A percentile compares a stretch with the other conserved stretches of the same genome.
Conservation (phyloP, 1,140 invertebrate genomes). For the Halesus radiatus region DNA sequence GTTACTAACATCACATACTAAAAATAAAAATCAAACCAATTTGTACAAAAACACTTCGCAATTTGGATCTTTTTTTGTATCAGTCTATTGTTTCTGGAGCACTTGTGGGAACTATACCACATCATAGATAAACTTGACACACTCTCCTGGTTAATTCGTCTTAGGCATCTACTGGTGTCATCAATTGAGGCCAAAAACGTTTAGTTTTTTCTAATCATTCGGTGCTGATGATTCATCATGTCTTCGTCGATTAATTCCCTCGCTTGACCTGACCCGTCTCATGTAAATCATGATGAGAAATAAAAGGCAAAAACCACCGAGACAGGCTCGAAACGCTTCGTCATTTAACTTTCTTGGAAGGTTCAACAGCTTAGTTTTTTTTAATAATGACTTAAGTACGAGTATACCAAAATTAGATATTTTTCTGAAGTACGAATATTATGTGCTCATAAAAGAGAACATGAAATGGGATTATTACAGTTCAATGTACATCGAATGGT, state of each 20-base stretch:
- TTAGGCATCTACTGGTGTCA: background rate
- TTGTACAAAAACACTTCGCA: too few species aligned
- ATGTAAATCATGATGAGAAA: conserved; percentile 21
- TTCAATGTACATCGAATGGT: too few species aligned
- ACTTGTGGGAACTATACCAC: too few species aligned
- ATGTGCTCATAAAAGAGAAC: too few species aligned
- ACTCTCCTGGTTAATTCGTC: background rate
- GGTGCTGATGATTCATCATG: background rate
- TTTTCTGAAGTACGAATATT: too few species aligned
- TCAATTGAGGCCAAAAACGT: background rate
- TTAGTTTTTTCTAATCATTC: background rate
- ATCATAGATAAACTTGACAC: conserved; percentile 1
- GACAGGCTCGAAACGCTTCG: background rate
- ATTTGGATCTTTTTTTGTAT: too few species aligned
- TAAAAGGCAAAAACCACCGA: background rate
- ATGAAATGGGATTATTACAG: too few species aligned
- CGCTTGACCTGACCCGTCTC: conserved; percentile 6
- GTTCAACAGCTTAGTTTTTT: conserved; percentile 4
- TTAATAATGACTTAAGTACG: too few species aligned
- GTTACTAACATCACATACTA: too few species aligned
- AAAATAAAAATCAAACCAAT: too few species aligned
- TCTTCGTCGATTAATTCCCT: background rate
- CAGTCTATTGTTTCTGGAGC: too few species aligned
- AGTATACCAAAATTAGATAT: too few species aligned
- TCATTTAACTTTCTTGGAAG: conserved; percentile 1